Percentiles rank a stretch among this genome's conserved stretches.
phyloP scores from a whole-genome alignment of 2,797 vertebrate species.

The Cheirogaleus major region DNA sequence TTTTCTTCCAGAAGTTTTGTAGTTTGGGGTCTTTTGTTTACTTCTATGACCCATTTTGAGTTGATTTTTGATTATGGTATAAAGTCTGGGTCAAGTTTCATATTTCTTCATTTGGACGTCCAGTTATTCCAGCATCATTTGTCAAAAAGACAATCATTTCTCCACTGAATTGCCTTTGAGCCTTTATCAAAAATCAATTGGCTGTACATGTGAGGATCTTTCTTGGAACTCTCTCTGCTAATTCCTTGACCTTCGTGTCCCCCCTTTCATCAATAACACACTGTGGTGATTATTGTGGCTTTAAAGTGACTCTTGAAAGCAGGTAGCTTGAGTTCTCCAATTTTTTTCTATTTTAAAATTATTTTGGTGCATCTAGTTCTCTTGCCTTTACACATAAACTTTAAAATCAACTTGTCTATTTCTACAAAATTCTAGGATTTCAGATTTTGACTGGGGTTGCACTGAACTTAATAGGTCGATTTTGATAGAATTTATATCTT shows the following conservation, averaged over 20 bases:
- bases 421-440: not conserved
- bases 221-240: too few relatives aligned
- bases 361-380: not conserved
- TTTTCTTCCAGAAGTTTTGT: not conserved
- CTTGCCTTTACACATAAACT: not conserved
- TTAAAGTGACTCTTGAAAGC: not conserved
- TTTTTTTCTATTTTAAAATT: not conserved
- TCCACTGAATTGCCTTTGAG: not conserved
- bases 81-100: not conserved
- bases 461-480: not conserved
- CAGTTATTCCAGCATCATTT: not conserved
- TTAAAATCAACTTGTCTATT: not conserved
- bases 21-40: not conserved
- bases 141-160: not conserved
- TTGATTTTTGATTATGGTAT: not conserved
- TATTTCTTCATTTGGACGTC: not conserved
- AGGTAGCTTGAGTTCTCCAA: not conserved
- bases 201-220: not conserved
- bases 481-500: not conserved
- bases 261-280: not conserved
- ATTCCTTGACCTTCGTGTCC: too few relatives aligned
- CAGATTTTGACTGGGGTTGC: not conserved
- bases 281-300: not conserved
- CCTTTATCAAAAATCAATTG: not conserved
- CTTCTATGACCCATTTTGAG: not conserved